Evolutionary conservation across 2,888 invertebrate genomes (phyloP).

Genomic region (Lochmaea crataegi): DNA sequence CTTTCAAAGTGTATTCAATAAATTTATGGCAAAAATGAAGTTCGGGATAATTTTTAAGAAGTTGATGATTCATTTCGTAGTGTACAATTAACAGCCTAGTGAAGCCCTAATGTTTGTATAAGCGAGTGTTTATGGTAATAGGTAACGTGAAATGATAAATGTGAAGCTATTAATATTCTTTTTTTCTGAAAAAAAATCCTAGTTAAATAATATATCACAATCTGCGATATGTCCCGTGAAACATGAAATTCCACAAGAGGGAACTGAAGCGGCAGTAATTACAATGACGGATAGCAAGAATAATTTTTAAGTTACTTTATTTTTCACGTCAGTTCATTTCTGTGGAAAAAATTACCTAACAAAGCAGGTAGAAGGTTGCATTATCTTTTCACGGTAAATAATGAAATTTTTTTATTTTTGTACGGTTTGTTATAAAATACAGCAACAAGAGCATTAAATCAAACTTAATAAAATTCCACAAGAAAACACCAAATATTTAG

Average conservation of each 20-base stretch:
- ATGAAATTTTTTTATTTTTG: too few species aligned
- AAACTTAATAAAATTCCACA: too few species aligned
- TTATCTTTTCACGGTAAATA: too few species aligned
- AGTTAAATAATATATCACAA: neutral
- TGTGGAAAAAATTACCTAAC: too few species aligned
- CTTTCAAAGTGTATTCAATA: too few species aligned
- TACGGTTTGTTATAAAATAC: too few species aligned
- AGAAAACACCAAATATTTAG: too few species aligned
- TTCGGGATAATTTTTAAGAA: too few species aligned
- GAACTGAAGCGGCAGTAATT: neutral
- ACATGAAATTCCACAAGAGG: neutral
- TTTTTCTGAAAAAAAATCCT: neutral
- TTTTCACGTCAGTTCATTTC: neutral
- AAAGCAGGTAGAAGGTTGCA: neutral
- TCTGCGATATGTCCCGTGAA: neutral
- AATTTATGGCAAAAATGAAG: too few species aligned
- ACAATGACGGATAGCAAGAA: neutral
- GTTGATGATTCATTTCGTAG: too few species aligned
- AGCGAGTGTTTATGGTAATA: neutral
- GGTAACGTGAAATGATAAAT: neutral
- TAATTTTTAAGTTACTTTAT: neutral
- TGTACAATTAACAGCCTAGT: too few species aligned
- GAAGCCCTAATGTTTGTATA: neutral
- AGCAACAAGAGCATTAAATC: too few species aligned
- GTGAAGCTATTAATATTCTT: neutral